Percentiles rank a stretch among this genome's conserved stretches.
These are phyloP conservation scores for Cephalopachus bancanus DNA, from an alignment of 2,797 vertebrate genomes.

Conservation along the genomic window DNA sequence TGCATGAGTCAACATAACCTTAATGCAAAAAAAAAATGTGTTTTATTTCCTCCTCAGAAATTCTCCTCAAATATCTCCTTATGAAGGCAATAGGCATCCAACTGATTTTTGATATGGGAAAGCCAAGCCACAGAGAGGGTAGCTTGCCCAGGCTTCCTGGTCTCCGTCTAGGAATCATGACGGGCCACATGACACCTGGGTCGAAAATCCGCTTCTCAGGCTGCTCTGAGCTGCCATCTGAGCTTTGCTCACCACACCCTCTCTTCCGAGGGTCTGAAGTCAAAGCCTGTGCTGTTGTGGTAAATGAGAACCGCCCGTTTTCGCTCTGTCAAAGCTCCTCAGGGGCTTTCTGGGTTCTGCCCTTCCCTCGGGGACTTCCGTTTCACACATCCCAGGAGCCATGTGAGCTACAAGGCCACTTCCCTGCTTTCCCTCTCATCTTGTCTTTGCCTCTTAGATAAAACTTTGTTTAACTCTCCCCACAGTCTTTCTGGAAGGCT, in stretches of 20 bases:
- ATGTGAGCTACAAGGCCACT: background rate
- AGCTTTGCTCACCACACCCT: background rate
- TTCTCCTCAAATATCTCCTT: background rate
- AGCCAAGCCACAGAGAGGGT: rapidly evolving
- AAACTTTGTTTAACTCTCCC: background rate
- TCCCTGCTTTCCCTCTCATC: too few relatives aligned
- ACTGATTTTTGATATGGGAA: background rate
- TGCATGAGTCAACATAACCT: background rate
- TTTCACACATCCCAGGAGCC: background rate
- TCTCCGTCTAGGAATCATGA: background rate
- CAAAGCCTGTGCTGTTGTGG: background rate
- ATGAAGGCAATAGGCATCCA: background rate
- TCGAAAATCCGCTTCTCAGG: background rate
- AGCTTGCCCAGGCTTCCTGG: background rate
- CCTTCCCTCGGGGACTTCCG: background rate
- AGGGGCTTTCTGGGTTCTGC: background rate
- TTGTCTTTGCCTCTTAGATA: background rate
- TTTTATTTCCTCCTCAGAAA: background rate
- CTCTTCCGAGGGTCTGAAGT: background rate
- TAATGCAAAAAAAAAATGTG: too few relatives aligned
- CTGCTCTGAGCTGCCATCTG: background rate
- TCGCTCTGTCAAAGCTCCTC: background rate
- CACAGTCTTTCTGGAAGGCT: background rate
- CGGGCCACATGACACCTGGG: rapidly evolving
- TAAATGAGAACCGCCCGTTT: background rate